phyloP scores from a whole-genome alignment of 2,888 invertebrate genomes.

The Hoplodrina ambigua region DNA sequence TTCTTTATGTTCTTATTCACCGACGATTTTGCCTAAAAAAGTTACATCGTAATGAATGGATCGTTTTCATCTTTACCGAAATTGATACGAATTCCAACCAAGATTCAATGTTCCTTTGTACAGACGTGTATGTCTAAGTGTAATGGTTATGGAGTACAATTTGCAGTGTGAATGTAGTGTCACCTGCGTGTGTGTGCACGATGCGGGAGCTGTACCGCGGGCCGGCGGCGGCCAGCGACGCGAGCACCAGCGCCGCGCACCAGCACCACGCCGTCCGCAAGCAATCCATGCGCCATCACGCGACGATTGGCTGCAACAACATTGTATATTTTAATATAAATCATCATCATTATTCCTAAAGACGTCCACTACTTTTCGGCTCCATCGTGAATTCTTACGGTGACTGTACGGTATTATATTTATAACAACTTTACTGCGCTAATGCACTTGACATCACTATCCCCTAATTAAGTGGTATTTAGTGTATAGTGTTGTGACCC shows the following conservation, averaged over 20 bases:
- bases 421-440: no score
- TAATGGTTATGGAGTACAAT: no score
- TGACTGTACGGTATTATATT: no score
- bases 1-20: not conserved
- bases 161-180: not conserved
- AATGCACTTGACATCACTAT: no score
- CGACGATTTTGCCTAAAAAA: not conserved
- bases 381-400: no score
- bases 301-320: conserved; percentile 76
- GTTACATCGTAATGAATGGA: not conserved
- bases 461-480: no score
- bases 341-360: not conserved
- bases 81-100: not conserved
- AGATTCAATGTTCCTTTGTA: not conserved
- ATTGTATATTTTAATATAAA: not conserved
- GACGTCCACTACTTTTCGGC: no score
- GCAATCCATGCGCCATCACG: conserved; percentile 90
- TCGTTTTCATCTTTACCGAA: not conserved
- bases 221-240: conserved; percentile 86
- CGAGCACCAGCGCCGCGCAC: conserved; percentile 84
- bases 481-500: no score
- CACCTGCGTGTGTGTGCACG: conserved; percentile 94
- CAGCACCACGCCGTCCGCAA: conserved; percentile 85
- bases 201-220: conserved; percentile 94
- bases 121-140: no score